Conservation (phyloP, 2,888 invertebrate genomes). For the Melikaiella ostensackeni region DNA sequence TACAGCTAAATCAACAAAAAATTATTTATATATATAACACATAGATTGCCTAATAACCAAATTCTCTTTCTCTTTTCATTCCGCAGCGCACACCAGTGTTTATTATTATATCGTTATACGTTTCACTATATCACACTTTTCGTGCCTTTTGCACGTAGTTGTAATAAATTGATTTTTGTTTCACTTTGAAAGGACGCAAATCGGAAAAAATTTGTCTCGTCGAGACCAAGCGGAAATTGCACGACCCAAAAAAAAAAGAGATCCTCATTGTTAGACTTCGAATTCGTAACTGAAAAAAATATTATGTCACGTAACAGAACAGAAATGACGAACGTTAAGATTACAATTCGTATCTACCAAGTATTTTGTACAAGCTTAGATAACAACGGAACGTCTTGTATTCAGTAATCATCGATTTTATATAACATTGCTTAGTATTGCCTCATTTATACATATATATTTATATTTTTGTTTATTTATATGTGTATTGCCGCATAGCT, state of each 20-base stretch:
- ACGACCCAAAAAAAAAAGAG: slow-evolving; percentile 50
- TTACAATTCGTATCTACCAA: slow-evolving; percentile 43
- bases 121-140: slow-evolving; percentile 63
- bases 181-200: slow-evolving; percentile 29
- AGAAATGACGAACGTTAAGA: slow-evolving; percentile 48
- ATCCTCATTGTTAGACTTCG: slow-evolving; percentile 11
- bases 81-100: slow-evolving; percentile 43
- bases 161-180: slow-evolving; percentile 57
- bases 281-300: slow-evolving; percentile 15
- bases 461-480: slow-evolving; percentile 40
- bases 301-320: slow-evolving; percentile 43
- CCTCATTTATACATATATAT: slow-evolving; percentile 38
- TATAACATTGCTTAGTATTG: slow-evolving; percentile 42
- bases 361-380: slow-evolving; percentile 59
- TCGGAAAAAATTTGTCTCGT: slow-evolving; percentile 46
- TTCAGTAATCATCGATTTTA: slow-evolving; percentile 42
- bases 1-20: slow-evolving; percentile 64
- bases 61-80: slow-evolving; percentile 41
- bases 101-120: slow-evolving; percentile 44
- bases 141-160: slow-evolving; percentile 58
- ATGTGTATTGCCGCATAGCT: slow-evolving; percentile 38
- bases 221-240: slow-evolving; percentile 55
- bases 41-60: slow-evolving; percentile 36
- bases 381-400: slow-evolving; percentile 51
- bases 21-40: slow-evolving; percentile 44